Evolutionary conservation across 2,888 invertebrate genomes (phyloP).

Genomic region (Megaustenia siamemsis): DNA sequence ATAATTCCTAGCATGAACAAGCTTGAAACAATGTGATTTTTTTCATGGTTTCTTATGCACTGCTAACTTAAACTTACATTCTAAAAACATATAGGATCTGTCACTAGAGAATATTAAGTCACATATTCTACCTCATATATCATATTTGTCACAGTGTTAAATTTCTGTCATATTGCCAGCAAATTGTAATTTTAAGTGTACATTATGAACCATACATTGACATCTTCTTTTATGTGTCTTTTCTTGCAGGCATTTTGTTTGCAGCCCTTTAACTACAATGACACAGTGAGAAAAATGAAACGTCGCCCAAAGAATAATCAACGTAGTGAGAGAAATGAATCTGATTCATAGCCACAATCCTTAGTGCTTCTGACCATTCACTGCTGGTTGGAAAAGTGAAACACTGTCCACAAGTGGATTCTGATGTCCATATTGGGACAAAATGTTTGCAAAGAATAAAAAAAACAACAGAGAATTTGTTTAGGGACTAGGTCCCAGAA

Average conservation of each 20-base stretch:
- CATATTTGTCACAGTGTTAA: too few species aligned
- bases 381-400: background rate
- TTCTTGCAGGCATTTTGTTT: conserved; percentile 76
- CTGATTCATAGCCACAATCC: conserved; percentile 17
- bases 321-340: conserved; percentile 43
- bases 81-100: background rate
- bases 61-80: background rate
- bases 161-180: too few species aligned
- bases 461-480: conserved; percentile 1
- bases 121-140: too few species aligned
- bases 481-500: background rate
- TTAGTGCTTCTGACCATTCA: background rate
- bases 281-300: conserved; percentile 56
- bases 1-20: background rate
- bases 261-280: conserved; percentile 74
- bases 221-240: background rate
- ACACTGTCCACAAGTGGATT: background rate
- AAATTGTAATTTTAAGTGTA: background rate
- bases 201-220: background rate
- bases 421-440: background rate
- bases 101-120: too few species aligned
- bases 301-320: conserved; percentile 50
- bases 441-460: background rate
- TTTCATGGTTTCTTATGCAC: background rate
- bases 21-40: background rate